Evolutionary conservation across 2,113 vertebrate species (phyloP), one percentile per base, ranked within the genome.

Genomic region (Aegotheles bennettii): DNA sequence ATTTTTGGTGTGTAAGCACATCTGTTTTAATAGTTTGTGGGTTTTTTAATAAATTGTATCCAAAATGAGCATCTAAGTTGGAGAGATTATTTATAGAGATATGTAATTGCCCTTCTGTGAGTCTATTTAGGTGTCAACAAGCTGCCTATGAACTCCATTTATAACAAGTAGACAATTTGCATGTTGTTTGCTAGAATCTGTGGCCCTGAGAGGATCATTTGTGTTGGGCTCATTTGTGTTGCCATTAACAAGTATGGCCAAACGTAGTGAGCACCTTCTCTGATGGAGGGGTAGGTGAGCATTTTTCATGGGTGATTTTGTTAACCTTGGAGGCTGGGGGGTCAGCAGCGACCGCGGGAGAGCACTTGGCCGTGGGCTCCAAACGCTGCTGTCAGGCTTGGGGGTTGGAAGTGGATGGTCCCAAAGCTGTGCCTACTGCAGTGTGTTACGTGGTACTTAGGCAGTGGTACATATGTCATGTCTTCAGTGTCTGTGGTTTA

Each of bases 271-370:
- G 29, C 11, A 8, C 25, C 5, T n/a, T 35, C 28, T 19, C 35
- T 1, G 1, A 2, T 0, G 5, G 43, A 73, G 28, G 29, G 42
- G 12, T 31, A 3, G 17, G 36, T 50, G 48, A 36, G 36, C 13
- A 1, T 4, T 24, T 13, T 4, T 3, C 3, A 2, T 18, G 2
- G 2, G 19, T 5, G 3, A 43, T n/a, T 24, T 7, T 3, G 0
- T 15, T 16, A 2, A 16, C 43, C 19, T 0, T n/a, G 0, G 4
- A 9, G 65, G 25, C 47, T 50, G 31, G 42, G 31, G 13, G 16
- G 14, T 31, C 67, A 20, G 33, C 26, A 1, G 19, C 0, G 10
- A 64, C 48, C 21, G 25, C 43, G 10, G 48, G 31, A 13, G 29
- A 2, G 28, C 2, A 7, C 18, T 50, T 20, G 45, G n/a, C 54